phyloP scores from a whole-genome alignment of 2,888 invertebrate genomes.

The Darwinula stevensoni region DNA sequence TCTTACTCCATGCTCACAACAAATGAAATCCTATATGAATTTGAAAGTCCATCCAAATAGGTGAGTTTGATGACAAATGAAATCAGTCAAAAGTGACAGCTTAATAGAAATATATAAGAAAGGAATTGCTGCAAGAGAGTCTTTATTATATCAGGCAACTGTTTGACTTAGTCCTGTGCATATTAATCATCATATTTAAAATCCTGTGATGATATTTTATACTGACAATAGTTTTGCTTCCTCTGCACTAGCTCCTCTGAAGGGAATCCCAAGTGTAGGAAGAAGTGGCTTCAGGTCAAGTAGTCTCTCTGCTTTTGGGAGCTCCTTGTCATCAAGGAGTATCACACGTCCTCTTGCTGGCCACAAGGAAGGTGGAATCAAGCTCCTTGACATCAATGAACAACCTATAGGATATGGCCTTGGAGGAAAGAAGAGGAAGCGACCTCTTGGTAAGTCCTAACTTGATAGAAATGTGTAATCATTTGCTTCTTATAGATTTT shows the following conservation, averaged over 20 bases:
- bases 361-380: slow-evolving; percentile 69
- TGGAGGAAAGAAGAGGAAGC: slow-evolving; percentile 52
- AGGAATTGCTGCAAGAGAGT: too few relatives aligned
- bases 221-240: too few relatives aligned
- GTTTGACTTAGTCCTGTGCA: too few relatives aligned
- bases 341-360: slow-evolving; percentile 26
- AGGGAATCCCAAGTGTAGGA: slow-evolving; percentile 53
- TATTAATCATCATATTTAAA: too few relatives aligned
- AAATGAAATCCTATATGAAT: too few relatives aligned
- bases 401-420: slow-evolving; percentile 56
- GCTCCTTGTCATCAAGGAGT: slow-evolving; percentile 17
- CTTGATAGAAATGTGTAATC: not conserved
- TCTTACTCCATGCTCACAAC: too few relatives aligned
- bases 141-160: too few relatives aligned
- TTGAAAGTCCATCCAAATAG: too few relatives aligned
- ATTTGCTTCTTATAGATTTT: slow-evolving; percentile 6
- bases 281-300: slow-evolving; percentile 3
- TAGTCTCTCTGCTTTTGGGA: slow-evolving; percentile 3
- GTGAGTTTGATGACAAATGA: too few relatives aligned
- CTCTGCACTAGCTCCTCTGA: slow-evolving; percentile 63
- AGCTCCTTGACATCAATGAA: slow-evolving; percentile 71
- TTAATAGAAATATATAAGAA: too few relatives aligned
- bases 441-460: slow-evolving; percentile 36
- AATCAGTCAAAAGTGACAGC: too few relatives aligned
- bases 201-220: too few relatives aligned